A percentile compares a stretch with the other conserved stretches of the same genome.
These are phyloP conservation scores for Chaetorhynchus papuensis DNA, from an alignment of 2,113 vertebrate species.

Conservation along the genomic window DNA sequence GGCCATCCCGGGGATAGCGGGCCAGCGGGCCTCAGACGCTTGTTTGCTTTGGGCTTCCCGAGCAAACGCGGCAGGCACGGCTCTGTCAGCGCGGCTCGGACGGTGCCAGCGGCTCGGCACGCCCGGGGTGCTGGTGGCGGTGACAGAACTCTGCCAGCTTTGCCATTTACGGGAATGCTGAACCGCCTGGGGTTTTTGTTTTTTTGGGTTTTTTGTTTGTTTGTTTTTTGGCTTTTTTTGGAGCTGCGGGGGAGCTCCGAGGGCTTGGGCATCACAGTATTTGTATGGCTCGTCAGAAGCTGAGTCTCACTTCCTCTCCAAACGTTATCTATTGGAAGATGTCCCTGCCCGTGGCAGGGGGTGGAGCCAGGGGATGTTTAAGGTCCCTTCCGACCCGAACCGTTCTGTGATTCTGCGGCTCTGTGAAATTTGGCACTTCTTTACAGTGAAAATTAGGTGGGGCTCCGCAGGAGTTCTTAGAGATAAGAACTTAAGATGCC, in stretches of 20 bases:
- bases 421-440: rapidly evolving
- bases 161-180: rapidly evolving
- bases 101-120: neutral
- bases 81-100: neutral
- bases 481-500: neutral
- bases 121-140: rapidly evolving
- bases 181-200: too few species aligned
- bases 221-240: too few species aligned
- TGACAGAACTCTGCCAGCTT: neutral
- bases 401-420: neutral
- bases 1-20: neutral
- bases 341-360: neutral
- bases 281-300: neutral
- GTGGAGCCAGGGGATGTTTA: neutral
- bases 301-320: neutral
- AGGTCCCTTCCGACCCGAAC: neutral
- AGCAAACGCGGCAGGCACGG: neutral
- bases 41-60: neutral
- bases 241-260: neutral
- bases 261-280: neutral
- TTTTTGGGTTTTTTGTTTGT: too few species aligned
- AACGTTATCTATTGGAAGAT: neutral
- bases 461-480: neutral
- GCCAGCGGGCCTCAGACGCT: rapidly evolving
- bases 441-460: neutral